Percentiles rank a stretch among this genome's conserved stretches.
These are phyloP conservation scores for Masticophis lateralis DNA, from an alignment of 2,797 vertebrate genomes.

Conservation along the genomic window DNA sequence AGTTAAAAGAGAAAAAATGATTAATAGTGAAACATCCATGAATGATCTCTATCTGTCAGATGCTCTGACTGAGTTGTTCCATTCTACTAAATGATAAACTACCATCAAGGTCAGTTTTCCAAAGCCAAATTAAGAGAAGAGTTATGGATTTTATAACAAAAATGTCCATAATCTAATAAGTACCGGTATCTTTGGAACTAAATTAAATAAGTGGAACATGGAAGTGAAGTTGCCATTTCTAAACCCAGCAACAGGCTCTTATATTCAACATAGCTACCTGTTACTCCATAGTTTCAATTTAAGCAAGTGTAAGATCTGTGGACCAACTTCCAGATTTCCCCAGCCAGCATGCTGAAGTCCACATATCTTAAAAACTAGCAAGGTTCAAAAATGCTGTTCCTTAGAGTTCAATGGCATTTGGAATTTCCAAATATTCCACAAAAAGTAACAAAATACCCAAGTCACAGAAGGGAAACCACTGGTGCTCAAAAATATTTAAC, in stretches of 20 bases:
- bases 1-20: slow-evolving; percentile 10
- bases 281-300: not conserved
- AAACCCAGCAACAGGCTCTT: not conserved
- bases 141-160: slow-evolving; percentile 8
- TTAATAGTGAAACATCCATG: not conserved
- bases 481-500: not conserved
- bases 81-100: slow-evolving; percentile 12
- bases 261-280: not conserved
- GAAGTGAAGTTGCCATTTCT: not conserved
- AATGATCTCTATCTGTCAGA: slow-evolving; percentile 22
- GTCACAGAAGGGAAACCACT: not conserved
- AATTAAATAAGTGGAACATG: not conserved
- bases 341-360: not conserved
- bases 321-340: not conserved
- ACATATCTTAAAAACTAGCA: not conserved
- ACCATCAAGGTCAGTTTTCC: slow-evolving; percentile 49
- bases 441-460: not conserved
- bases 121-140: slow-evolving; percentile 38
- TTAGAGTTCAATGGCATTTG: not conserved
- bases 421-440: not conserved
- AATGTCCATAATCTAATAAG: not conserved
- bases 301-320: not conserved
- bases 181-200: not conserved
- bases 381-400: not conserved
- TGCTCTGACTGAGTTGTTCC: slow-evolving; percentile 30